Conservation (phyloP, 2,797 vertebrate genomes). For the Sebastiscus tertius region DNA sequence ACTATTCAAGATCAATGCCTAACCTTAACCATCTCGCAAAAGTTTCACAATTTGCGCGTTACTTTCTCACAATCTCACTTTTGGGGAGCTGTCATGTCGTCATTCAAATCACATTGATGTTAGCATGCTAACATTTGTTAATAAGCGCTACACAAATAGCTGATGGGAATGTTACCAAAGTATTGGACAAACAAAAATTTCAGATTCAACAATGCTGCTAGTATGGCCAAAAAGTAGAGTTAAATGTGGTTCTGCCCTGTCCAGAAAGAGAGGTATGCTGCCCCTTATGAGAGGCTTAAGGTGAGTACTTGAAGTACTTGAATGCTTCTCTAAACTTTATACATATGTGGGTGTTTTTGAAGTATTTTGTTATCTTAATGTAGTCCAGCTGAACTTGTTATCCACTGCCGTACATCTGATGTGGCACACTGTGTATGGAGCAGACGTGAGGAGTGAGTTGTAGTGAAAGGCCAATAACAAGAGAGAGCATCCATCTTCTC, state of each 20-base stretch:
- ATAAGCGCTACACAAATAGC: too few species aligned
- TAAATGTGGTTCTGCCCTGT: constrained; percentile 16
- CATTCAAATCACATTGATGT: not conserved
- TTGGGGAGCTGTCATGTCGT: too few species aligned
- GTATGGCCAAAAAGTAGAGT: not conserved
- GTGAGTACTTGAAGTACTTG: constrained; percentile 15
- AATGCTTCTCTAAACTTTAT: constrained; percentile 32
- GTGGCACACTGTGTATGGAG: not conserved
- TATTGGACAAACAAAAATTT: not conserved
- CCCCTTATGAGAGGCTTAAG: not conserved
- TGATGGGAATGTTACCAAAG: not conserved
- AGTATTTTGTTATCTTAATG: constrained; percentile 36
- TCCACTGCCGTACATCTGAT: constrained; percentile 3
- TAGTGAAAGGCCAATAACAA: constrained; percentile 67
- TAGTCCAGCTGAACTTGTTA: constrained; percentile 6
- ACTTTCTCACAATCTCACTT: too few species aligned
- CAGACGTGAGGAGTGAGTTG: constrained; percentile 15
- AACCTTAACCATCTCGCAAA: too few species aligned
- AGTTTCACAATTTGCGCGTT: too few species aligned
- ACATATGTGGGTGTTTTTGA: constrained; percentile 5
- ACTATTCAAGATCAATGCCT: too few species aligned
- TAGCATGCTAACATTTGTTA: not conserved
- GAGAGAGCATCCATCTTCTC: constrained; percentile 52
- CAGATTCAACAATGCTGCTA: not conserved
- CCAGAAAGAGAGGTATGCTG: constrained; percentile 18